Base-by-base conservation (phyloP, 1,140 invertebrate genomes). In the Calliphora vicina region DNA sequence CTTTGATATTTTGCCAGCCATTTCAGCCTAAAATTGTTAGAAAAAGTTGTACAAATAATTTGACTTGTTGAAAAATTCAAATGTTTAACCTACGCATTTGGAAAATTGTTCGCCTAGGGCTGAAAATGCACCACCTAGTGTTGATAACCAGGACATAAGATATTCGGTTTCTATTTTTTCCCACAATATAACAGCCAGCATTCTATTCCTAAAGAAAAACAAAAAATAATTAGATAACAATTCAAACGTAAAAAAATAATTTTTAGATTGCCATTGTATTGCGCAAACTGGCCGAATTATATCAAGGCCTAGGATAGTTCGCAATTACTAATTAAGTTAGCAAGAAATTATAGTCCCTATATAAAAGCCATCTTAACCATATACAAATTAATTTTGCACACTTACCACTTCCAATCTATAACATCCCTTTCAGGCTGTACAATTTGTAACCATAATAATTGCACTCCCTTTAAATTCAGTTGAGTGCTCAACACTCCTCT, bases 141-240 rank as follows among this genome's bases (percentile, higher is more conserved):
- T 99, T n/a, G 97, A 99, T 3, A 99, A 91, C 97, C 97, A 98
- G 4, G 97, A 97, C 93, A 98, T 95, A 10, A 95, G 93, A 92
- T 96, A 93, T 88, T 97, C 96, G 84, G 97, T 91, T 91, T 97
- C 94, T 85, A 94, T 92, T 85, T 93, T 92, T 91, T 96, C 94
- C 91, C 92, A 91, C 26, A 91, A 91, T 85, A 93, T 92, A 82
- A 83, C 89, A 15, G 86, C 91, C 84, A 88, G 86, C 89, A 86
- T 91, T 85, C 89, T 91, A 87, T 92, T 91, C 91, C 86, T 82
- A 61, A 81, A 83, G 26, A 45, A 42, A 81, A 25, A 25, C 42
- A 67, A 35, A 72, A 23, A 71, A n/a, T n/a, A n/a, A n/a, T 6
- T 57, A 57, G 8, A 17, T 3, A 57, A 57, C 6, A 17, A 4